A percentile compares a stretch with the other conserved stretches of the same genome.
Evolutionary conservation across 2,888 invertebrate species (phyloP).

Genomic region (Pseudococcus viburni): DNA sequence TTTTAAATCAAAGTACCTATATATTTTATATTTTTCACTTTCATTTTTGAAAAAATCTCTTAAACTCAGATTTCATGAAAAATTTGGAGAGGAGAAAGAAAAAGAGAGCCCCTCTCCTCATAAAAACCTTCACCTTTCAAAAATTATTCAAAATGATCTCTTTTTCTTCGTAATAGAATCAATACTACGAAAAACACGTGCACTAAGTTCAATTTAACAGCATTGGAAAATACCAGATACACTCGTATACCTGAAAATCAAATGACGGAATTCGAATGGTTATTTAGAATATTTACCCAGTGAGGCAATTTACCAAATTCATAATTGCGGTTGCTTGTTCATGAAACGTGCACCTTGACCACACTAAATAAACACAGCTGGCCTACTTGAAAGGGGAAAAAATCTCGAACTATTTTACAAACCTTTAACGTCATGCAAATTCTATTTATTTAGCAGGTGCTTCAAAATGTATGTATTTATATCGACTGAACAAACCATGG

Average conservation of each 20-base stretch:
- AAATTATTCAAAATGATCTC: no score
- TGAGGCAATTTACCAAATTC: neutral
- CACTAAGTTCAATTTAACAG: no score
- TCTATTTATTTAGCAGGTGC: neutral
- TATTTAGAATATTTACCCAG: neutral
- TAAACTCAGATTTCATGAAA: no score
- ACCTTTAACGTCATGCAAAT: constrained; percentile 8
- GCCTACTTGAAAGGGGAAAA: neutral
- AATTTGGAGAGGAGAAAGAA: no score
- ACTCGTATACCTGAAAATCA: neutral
- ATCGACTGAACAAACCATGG: neutral
- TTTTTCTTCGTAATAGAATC: no score
- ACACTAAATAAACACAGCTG: neutral
- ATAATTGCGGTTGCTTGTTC: neutral
- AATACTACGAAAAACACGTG: no score
- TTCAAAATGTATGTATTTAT: neutral
- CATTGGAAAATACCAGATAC: no score
- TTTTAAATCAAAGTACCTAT: no score
- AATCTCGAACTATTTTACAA: neutral
- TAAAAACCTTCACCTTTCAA: no score
- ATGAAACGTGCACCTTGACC: neutral
- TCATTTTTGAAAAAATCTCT: no score
- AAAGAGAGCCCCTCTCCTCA: no score
- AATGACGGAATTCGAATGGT: neutral
- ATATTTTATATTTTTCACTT: no score